Evolutionary conservation across 2,113 vertebrate species (phyloP).

Genomic region (Syngnathus typhle): DNA sequence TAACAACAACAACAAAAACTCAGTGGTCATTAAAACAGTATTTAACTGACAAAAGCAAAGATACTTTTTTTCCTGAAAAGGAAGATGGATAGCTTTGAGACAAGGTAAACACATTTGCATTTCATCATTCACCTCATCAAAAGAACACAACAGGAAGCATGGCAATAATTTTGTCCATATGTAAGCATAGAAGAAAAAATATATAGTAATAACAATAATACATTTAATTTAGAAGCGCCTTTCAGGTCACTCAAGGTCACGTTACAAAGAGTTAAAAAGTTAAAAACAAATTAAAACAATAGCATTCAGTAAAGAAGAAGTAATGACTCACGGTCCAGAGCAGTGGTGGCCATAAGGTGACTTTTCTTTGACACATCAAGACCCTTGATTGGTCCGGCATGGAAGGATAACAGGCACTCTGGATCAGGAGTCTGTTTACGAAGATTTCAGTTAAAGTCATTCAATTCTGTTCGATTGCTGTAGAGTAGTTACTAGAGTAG

Average conservation of each 20-base stretch:
- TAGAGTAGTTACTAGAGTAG: neutral
- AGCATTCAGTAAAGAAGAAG: no score
- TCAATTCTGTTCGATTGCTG: neutral
- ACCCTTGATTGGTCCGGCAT: constrained; percentile 76
- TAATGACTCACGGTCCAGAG: constrained; percentile 77
- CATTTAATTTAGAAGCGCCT: no score
- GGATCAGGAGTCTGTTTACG: constrained; percentile 78
- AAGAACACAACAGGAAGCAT: neutral
- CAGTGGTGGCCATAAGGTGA: constrained; percentile 83
- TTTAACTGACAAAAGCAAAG: no score
- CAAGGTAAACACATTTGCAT: no score
- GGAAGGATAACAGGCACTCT: constrained; percentile 82
- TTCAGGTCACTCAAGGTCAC: no score
- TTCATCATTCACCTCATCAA: no score
- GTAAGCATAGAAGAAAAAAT: neutral
- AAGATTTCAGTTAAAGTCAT: constrained; percentile 7
- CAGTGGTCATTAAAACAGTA: no score
- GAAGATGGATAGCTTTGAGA: no score
- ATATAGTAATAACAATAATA: neutral
- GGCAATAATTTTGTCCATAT: neutral
- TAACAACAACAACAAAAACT: no score
- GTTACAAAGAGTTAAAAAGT: no score
- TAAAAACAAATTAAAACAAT: no score
- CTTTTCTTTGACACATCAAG: constrained; percentile 79
- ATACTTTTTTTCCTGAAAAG: no score